These are phyloP conservation scores for Chaetodon trifascialis DNA, from an alignment of 2,113 vertebrate species.

Conservation along the genomic window DNA sequence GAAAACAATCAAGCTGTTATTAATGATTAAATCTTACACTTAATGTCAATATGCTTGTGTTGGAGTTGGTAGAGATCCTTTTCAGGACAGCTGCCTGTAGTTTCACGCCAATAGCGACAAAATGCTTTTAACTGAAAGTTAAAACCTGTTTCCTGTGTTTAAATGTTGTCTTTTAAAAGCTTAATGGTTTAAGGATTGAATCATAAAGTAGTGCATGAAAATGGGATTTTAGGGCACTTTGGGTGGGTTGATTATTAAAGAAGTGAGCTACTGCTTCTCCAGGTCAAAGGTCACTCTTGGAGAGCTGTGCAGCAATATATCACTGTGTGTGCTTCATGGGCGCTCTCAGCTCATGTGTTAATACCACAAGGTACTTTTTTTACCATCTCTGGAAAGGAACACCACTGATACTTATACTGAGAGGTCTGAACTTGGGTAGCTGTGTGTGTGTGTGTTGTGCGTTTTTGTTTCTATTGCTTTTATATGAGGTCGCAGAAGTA, in stretches of 20 bases:
- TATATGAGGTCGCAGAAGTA: not conserved
- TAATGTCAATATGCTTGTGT: no score
- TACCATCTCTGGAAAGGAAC: not conserved
- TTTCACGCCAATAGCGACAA: not conserved
- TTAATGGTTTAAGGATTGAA: slow-evolving; percentile 58
- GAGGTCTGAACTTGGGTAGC: not conserved
- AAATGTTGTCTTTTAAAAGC: not conserved
- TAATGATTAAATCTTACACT: not conserved
- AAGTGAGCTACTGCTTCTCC: slow-evolving; percentile 86
- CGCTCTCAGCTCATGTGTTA: not conserved
- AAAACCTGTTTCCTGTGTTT: not conserved
- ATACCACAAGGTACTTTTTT: not conserved
- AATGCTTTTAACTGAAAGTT: not conserved
- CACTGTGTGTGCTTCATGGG: slow-evolving; percentile 57
- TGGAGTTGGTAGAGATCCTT: no score
- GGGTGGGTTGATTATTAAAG: slow-evolving; percentile 87
- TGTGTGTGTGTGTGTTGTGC: not conserved
- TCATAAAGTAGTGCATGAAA: slow-evolving; percentile 69
- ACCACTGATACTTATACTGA: not conserved
- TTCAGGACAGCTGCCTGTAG: not conserved
- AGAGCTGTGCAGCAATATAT: slow-evolving; percentile 85
- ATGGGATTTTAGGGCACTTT: slow-evolving; percentile 80
- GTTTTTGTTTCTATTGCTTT: not conserved
- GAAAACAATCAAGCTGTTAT: not conserved
- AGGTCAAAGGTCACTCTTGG: slow-evolving; percentile 86